phyloP scores from a whole-genome alignment of 2,888 invertebrate genomes.

The Drosophila formosana region DNA sequence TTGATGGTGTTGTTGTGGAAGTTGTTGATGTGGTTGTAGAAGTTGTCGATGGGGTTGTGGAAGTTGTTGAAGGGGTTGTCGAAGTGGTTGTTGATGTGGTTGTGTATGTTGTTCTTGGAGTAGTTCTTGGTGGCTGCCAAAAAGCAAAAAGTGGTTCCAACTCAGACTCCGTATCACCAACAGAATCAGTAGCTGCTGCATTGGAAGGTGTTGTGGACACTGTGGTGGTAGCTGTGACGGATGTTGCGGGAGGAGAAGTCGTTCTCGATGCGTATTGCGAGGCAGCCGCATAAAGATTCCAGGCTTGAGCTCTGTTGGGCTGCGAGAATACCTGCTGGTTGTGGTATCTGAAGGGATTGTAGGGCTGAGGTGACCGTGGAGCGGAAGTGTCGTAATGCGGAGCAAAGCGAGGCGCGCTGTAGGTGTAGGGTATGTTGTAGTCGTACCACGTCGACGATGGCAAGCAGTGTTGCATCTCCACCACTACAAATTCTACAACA shows the following conservation, averaged over 20 bases:
- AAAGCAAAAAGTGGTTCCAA: no score
- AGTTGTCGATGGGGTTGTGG: background rate
- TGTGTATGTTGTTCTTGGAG: no score
- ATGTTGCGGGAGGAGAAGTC: no score
- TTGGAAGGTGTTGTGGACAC: background rate
- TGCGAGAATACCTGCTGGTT: slow-evolving; percentile 11
- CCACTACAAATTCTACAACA: slow-evolving; percentile 24
- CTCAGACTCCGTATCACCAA: no score
- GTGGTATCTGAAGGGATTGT: slow-evolving; percentile 4
- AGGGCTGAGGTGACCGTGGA: background rate
- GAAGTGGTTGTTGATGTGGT: background rate
- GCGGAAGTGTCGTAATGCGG: background rate
- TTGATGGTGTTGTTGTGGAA: background rate
- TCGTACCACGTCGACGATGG: slow-evolving; percentile 18
- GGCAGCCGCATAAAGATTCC: slow-evolving; percentile 9
- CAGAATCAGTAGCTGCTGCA: no score
- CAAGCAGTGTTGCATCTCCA: slow-evolving; percentile 33
- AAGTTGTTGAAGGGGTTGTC: background rate
- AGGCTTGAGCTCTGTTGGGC: background rate
- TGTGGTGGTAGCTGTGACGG: background rate
- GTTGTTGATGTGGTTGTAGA: background rate
- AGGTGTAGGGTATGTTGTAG: slow-evolving; percentile 27
- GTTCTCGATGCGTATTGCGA: background rate
- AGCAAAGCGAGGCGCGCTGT: background rate
- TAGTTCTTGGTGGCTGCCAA: no score